Percentiles rank a stretch among this genome's conserved stretches.
Evolutionary conservation across 2,113 vertebrate species (phyloP).

Genomic region (Acanthisitta chloris): DNA sequence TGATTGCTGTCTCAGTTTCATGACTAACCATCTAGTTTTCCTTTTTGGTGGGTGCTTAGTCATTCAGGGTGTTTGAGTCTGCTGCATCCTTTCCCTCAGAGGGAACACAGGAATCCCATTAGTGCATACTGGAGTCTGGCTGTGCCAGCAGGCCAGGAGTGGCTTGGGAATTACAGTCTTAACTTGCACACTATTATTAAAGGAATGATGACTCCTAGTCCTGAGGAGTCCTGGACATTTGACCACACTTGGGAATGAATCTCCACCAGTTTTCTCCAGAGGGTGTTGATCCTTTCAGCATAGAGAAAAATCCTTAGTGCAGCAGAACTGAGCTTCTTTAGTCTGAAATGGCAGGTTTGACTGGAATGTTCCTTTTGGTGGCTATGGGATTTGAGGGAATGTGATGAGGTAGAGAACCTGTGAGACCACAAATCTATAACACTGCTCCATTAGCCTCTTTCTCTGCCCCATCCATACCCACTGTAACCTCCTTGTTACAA

Average conservation of each 20-base stretch:
- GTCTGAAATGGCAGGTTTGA: neutral
- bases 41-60: neutral
- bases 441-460: neutral
- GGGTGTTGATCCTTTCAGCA: neutral
- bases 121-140: neutral
- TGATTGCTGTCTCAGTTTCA: neutral
- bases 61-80: neutral
- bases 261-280: neutral
- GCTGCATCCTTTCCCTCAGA: neutral
- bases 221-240: neutral
- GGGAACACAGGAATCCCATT: neutral
- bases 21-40: neutral
- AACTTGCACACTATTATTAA: conserved; percentile 20
- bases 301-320: neutral
- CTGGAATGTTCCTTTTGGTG: neutral
- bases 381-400: neutral
- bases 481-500: neutral
- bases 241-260: neutral
- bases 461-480: neutral
- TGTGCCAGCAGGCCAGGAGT: conserved; percentile 35
- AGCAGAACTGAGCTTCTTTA: neutral
- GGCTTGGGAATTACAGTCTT: neutral
- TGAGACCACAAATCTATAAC: neutral
- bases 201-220: neutral
- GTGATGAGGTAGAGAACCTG: neutral